phyloP scores from a whole-genome alignment of 2,888 invertebrate genomes.

The Drosophila niveifrons region DNA sequence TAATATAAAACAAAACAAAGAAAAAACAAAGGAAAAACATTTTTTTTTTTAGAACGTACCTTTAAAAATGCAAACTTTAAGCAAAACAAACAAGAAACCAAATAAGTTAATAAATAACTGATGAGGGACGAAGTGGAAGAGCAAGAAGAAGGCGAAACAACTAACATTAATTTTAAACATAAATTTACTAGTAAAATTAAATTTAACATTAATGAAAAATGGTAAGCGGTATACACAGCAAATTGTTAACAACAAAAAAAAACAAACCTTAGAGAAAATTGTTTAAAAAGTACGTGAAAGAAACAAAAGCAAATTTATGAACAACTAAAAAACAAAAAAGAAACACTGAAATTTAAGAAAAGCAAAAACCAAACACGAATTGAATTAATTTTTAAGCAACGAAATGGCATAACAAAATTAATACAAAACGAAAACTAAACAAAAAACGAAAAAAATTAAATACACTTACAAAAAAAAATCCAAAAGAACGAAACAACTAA shows the following conservation, averaged over 20 bases:
- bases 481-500: conserved; percentile 39
- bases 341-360: conserved; percentile 28
- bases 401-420: conserved; percentile 24
- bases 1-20: conserved; percentile 14
- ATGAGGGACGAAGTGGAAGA: conserved; percentile 6
- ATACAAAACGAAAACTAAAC: conserved; percentile 7
- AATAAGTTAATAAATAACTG: conserved; percentile 14
- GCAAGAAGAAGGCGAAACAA: conserved; percentile 48
- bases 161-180: conserved; percentile 75
- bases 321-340: conserved; percentile 17
- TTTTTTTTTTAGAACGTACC: conserved; percentile 78
- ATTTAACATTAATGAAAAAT: conserved; percentile 54
- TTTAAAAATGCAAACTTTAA: conserved; percentile 58
- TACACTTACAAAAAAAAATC: conserved; percentile 50
- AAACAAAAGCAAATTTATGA: conserved; percentile 29
- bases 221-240: conserved; percentile 62
- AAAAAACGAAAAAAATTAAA: conserved; percentile 46
- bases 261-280: conserved; percentile 59
- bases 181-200: conserved; percentile 75
- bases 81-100: conserved; percentile 17
- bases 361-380: conserved; percentile 41
- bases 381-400: conserved; percentile 56
- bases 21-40: conserved; percentile 27
- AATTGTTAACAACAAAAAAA: conserved; percentile 59
- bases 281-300: conserved; percentile 48